phyloP scores from a whole-genome alignment of 2,888 invertebrate genomes.

The Drosophila eohydei region DNA sequence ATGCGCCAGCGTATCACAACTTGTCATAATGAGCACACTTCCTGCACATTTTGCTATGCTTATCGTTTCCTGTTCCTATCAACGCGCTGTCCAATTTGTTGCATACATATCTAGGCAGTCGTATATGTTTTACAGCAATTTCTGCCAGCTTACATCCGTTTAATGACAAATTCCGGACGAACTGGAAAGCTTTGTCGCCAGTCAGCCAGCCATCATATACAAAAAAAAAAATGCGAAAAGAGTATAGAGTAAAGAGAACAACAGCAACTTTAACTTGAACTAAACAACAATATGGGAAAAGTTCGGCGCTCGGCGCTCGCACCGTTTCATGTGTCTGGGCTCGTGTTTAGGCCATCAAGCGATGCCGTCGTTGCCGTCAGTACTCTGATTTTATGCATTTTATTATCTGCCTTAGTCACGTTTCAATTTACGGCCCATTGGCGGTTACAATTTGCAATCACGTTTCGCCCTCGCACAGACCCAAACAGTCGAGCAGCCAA shows the following conservation, averaged over 20 bases:
- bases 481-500: conserved; percentile 14
- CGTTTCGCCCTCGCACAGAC: conserved; percentile 65
- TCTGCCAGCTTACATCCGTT: conserved; percentile 51
- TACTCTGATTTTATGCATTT: conserved; percentile 82
- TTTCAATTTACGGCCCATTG: conserved; percentile 85
- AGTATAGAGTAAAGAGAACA: background rate
- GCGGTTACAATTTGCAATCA: conserved; percentile 85
- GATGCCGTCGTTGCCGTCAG: conserved; percentile 51
- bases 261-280: conserved; percentile 20
- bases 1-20: background rate
- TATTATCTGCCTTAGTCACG: conserved; percentile 83
- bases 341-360: conserved; percentile 59
- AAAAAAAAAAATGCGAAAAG: background rate
- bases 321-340: conserved; percentile 54
- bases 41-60: conserved; percentile 18
- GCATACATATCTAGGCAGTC: conserved; percentile 23
- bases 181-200: conserved; percentile 34
- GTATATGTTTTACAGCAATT: conserved; percentile 36
- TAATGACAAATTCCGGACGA: conserved; percentile 67
- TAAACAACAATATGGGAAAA: conserved; percentile 45
- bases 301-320: background rate
- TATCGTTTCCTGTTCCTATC: conserved; percentile 37
- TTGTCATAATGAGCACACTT: conserved; percentile 32
- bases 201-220: conserved; percentile 21
- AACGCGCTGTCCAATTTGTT: conserved; percentile 36